phyloP scores from a whole-genome alignment of 2,888 invertebrate genomes.

The Lasioglossum vierecki region DNA sequence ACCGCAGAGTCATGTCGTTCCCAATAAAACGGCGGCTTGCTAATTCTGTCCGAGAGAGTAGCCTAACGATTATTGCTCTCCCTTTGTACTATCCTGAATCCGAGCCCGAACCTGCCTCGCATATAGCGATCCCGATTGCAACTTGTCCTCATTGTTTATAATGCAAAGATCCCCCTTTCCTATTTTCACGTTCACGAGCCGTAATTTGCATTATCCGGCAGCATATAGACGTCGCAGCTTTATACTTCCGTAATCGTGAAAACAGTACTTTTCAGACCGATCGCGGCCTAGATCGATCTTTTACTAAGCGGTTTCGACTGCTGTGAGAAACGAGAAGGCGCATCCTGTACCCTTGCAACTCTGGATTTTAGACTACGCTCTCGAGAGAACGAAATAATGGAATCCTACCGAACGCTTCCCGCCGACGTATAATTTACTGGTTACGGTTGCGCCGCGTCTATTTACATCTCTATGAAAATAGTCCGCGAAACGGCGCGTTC shows the following conservation, averaged over 20 bases:
- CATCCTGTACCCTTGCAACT: too few species aligned
- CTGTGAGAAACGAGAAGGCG: too few species aligned
- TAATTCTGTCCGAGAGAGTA: slow-evolving; percentile 26
- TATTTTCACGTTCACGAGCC: too few species aligned
- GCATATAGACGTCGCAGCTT: too few species aligned
- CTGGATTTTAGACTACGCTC: too few species aligned
- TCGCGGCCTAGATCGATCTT: too few species aligned
- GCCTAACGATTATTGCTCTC: slow-evolving; percentile 45
- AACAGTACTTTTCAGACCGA: too few species aligned
- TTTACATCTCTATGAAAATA: slow-evolving; percentile 58
- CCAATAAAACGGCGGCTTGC: slow-evolving; percentile 34
- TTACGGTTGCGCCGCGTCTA: slow-evolving; percentile 4
- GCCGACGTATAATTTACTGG: slow-evolving; percentile 18
- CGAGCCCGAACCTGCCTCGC: slow-evolving; percentile 4
- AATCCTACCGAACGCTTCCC: slow-evolving; percentile 17
- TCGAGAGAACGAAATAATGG: slow-evolving; percentile 34
- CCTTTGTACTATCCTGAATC: slow-evolving; percentile 19
- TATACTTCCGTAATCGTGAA: too few species aligned
- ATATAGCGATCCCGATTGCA: not conserved
- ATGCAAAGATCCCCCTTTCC: too few species aligned
- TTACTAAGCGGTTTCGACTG: too few species aligned
- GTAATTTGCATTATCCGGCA: too few species aligned
- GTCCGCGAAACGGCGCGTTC: slow-evolving; percentile 10
- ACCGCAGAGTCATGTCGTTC: slow-evolving; percentile 33
- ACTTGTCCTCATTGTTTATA: too few species aligned